A percentile compares a stretch with the other conserved stretches of the same genome.
phyloP scores from a whole-genome alignment of 2,797 vertebrate species.

The Amblyraja radiata region DNA sequence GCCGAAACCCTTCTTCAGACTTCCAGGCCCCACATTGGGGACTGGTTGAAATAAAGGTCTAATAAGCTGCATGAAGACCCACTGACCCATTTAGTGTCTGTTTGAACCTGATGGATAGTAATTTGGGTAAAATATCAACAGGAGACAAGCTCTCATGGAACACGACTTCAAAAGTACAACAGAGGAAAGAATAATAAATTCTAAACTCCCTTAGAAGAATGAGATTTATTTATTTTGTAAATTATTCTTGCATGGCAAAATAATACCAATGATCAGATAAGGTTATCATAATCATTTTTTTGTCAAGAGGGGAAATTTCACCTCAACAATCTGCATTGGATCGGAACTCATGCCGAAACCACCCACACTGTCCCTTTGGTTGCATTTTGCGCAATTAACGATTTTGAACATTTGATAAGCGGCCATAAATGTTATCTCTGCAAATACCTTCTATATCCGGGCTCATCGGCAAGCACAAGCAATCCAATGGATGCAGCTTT shows the following conservation, averaged over 20 bases:
- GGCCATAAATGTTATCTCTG: not conserved
- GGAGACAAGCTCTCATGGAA: not conserved
- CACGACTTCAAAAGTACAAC: not conserved
- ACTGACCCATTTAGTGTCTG: not conserved
- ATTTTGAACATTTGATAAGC: too few species aligned
- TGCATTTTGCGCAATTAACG: not conserved
- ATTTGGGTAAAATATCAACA: not conserved
- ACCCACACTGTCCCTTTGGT: not conserved
- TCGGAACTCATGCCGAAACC: not conserved
- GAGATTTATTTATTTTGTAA: not conserved
- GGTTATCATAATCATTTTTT: constrained; percentile 7
- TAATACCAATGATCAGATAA: not conserved
- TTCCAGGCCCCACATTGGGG: too few species aligned
- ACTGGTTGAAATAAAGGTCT: not conserved
- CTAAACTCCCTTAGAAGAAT: not conserved
- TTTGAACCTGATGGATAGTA: not conserved
- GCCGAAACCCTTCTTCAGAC: too few species aligned
- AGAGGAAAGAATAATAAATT: not conserved
- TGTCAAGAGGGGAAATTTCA: not conserved
- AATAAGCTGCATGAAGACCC: not conserved
- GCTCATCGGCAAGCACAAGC: constrained; percentile 73
- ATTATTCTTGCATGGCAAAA: not conserved
- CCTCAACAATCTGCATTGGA: not conserved
- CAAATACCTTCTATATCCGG: constrained; percentile 64
- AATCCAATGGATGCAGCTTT: constrained; percentile 72